Evolutionary conservation across 2,888 invertebrate genomes (phyloP), one percentile per base, ranked within the genome.

Genomic region (Diplolepis rosae): DNA sequence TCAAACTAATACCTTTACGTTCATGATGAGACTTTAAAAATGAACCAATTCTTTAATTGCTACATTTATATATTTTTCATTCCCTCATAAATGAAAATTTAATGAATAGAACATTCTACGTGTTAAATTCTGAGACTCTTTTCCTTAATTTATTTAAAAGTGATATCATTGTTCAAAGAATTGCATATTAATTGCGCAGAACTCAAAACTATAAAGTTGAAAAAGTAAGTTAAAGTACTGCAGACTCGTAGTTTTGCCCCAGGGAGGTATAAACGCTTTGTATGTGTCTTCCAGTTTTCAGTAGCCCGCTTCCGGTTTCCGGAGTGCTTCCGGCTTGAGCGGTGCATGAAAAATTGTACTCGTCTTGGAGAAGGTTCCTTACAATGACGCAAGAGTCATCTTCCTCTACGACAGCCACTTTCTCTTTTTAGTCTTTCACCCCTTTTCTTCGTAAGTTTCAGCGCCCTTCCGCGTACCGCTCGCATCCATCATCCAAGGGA

Each of bases 401-500:
- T 48, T 66, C 48, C 67, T 50, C n/a, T 52, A 18, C 15, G 56
- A 52, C 68, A n/a, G n/a, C n/a, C n/a, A n/a, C n/a, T n/a, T n/a
- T n/a, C n/a, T n/a, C n/a, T 50, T 66, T 65, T 56, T 66, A 45
- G 51, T 70, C 74, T 69, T 68, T 72, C 72, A 70, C 48, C 68
- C 69, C 71, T 61, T 72, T 71, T 71, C 71, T 71, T 70, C 67
- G 51, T 18, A 32, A 56, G 32, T 35, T 61, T 73, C 69, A 22
- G 66, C 68, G 68, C 70, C 70, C 70, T 74, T 65, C 61, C 69
- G 71, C 72, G 68, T 72, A 72, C 71, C 70, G 32, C 69, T 73
- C 76, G 66, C 82, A 85, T 85, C 82, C 80, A 85, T 85, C 85
- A 85, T 82, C 80, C 77, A 75, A 67, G 71, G 66, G 79, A 78